Evolutionary conservation across 2,113 vertebrate species (phyloP).

Genomic region (Sterrhoptilus dennistouni): DNA sequence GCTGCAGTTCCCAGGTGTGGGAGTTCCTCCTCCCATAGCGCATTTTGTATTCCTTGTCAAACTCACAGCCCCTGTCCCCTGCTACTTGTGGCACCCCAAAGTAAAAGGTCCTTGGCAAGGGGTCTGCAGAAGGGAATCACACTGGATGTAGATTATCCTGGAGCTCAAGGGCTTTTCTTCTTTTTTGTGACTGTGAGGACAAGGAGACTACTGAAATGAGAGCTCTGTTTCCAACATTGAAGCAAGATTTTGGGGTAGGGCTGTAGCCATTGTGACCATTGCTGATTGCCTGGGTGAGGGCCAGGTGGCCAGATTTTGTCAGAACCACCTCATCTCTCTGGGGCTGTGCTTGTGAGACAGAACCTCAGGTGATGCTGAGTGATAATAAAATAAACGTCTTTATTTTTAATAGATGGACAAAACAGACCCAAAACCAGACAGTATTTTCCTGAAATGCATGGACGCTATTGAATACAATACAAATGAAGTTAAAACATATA

Average conservation of each 20-base stretch:
- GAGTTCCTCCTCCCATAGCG: not conserved
- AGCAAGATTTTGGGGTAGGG: not conserved
- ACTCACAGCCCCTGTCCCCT: not conserved
- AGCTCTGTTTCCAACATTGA: not conserved
- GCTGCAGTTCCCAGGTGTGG: not conserved
- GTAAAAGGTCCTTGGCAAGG: not conserved
- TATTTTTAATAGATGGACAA: constrained; percentile 72
- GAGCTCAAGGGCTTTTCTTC: not conserved
- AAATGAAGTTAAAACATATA: constrained; percentile 69
- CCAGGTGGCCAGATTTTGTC: accelerated
- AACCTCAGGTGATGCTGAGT: constrained; percentile 69
- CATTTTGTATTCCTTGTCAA: not conserved
- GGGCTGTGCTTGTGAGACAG: constrained; percentile 43
- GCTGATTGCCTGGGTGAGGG: accelerated
- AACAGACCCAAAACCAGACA: constrained; percentile 71
- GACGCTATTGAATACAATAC: constrained; percentile 74
- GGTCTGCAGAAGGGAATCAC: not conserved
- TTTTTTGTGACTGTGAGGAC: not conserved
- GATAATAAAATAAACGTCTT: constrained; percentile 85
- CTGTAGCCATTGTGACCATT: accelerated
- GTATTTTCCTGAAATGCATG: constrained; percentile 69
- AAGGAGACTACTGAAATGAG: not conserved
- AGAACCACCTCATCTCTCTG: constrained; percentile 39
- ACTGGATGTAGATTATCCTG: not conserved
- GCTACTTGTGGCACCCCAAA: not conserved